Conservation (phyloP, 2,888 invertebrate genomes). For the Torymus texanus region DNA sequence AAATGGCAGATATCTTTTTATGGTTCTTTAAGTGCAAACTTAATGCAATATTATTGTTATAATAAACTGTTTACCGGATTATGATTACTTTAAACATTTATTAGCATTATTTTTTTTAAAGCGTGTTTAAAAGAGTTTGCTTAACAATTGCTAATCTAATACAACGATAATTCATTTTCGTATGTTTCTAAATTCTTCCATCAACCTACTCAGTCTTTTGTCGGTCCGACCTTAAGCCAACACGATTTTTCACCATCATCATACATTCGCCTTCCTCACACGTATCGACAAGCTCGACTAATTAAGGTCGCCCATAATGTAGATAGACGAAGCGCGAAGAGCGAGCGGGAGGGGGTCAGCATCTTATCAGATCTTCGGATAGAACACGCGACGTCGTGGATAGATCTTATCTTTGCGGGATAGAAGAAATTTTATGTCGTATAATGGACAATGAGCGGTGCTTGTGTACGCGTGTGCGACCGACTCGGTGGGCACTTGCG, state of each 20-base stretch:
- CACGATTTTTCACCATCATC: too few species aligned
- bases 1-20: neutral
- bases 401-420: slow-evolving; percentile 70
- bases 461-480: neutral
- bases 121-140: too few species aligned
- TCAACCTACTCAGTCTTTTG: too few species aligned
- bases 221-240: too few species aligned
- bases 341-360: slow-evolving; percentile 58
- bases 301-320: slow-evolving; percentile 68
- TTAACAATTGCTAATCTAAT: too few species aligned
- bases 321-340: slow-evolving; percentile 47
- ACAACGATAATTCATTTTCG: too few species aligned
- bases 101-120: too few species aligned
- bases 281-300: slow-evolving; percentile 66
- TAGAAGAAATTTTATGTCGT: slow-evolving; percentile 74
- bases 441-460: slow-evolving; percentile 67
- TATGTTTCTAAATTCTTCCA: too few species aligned
- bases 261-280: slow-evolving; percentile 6
- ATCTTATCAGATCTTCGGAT: slow-evolving; percentile 72
- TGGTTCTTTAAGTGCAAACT: neutral
- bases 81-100: too few species aligned
- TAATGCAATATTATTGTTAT: neutral
- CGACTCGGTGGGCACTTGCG: slow-evolving; percentile 30
- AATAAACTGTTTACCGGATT: too few species aligned
- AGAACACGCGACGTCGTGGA: slow-evolving; percentile 72